A percentile compares a stretch with the other conserved stretches of the same genome.
Conservation (phyloP, 2,888 invertebrate species). For the Mellilla xanthometata region DNA sequence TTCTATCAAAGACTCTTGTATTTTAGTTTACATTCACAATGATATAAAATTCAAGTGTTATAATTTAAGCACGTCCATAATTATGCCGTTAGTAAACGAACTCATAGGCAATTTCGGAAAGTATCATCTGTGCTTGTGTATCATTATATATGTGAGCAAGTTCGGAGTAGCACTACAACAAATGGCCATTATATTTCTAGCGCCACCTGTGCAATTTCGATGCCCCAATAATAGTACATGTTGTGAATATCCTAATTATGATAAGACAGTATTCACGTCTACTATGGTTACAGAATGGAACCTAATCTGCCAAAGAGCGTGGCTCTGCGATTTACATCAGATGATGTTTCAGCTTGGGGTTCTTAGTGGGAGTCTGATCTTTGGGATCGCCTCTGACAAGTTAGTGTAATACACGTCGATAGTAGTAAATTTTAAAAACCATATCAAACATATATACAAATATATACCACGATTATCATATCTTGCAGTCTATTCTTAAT, state of each 20-base stretch:
- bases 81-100: slow-evolving; percentile 56
- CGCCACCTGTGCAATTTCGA: slow-evolving; percentile 56
- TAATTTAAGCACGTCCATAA: neutral
- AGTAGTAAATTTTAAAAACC: no score
- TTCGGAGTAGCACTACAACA: slow-evolving; percentile 78
- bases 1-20: no score
- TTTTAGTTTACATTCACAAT: no score
- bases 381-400: slow-evolving; percentile 89
- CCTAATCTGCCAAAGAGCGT: slow-evolving; percentile 85
- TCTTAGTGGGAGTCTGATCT: slow-evolving; percentile 86
- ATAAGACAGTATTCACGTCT: slow-evolving; percentile 84
- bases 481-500: no score
- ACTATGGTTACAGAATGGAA: slow-evolving; percentile 89
- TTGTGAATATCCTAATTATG: slow-evolving; percentile 82
- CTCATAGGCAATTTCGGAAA: slow-evolving; percentile 74
- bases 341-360: slow-evolving; percentile 89
- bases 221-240: slow-evolving; percentile 47
- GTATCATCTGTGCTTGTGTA: slow-evolving; percentile 73
- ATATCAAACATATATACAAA: no score
- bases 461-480: no score
- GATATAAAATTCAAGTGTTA: neutral
- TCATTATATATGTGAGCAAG: slow-evolving; percentile 66
- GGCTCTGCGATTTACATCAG: slow-evolving; percentile 87
- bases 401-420: slow-evolving; percentile 74
- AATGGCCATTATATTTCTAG: slow-evolving; percentile 77